phyloP scores from a whole-genome alignment of 2,888 invertebrate species.

The Stegophylla sp. region DNA sequence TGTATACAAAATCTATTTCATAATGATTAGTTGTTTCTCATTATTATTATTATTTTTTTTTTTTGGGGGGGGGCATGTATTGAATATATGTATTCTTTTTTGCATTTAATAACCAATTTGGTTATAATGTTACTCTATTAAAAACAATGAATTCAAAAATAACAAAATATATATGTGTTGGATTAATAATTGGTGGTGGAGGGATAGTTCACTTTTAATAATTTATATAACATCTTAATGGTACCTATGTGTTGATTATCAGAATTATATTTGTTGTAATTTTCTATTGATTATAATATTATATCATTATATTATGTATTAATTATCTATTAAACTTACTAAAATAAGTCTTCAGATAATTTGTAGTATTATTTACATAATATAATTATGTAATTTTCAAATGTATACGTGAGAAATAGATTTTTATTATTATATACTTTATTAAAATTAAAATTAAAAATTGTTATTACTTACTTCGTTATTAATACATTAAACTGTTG shows the following conservation, averaged over 20 bases:
- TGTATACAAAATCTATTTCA: too few species aligned
- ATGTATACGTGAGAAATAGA: neutral
- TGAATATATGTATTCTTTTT: neutral
- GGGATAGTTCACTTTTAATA: conserved; percentile 9
- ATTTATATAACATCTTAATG: conserved; percentile 1
- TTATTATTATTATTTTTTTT: too few species aligned
- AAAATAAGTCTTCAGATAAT: conserved; percentile 28
- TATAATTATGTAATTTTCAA: conserved; percentile 27
- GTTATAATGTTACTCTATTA: neutral
- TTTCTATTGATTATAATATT: conserved; percentile 18
- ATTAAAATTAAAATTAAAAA: conserved; percentile 17
- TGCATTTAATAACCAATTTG: neutral
- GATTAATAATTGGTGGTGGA: conserved; percentile 29
- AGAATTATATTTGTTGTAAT: conserved; percentile 23
- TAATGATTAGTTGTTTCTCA: too few species aligned
- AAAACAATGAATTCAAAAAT: neutral
- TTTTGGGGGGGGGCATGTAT: too few species aligned
- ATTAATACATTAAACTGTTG: conserved; percentile 6
- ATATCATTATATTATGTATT: conserved; percentile 18
- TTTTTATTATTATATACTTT: conserved; percentile 23
- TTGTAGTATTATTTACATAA: conserved; percentile 30
- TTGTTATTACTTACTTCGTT: conserved; percentile 29
- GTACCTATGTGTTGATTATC: conserved; percentile 5
- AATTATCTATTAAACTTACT: conserved; percentile 13
- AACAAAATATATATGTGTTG: neutral